These are phyloP conservation scores for Labeo rohita DNA, from an alignment of 2,113 vertebrate species.

Conservation along the genomic window DNA sequence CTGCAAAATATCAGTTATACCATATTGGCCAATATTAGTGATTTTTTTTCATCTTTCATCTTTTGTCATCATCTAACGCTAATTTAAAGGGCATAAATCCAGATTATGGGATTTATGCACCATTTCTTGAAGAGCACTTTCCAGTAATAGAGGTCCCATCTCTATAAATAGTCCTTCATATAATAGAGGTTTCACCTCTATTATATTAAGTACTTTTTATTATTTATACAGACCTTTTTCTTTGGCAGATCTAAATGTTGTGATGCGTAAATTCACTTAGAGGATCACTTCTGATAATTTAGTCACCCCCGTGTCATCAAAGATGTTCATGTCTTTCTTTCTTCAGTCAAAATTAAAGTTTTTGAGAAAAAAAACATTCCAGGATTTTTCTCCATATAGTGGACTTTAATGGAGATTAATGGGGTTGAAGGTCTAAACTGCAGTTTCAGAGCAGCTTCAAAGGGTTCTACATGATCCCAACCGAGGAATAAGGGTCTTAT, in stretches of 20 bases:
- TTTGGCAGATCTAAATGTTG: neutral
- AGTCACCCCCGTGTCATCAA: no score
- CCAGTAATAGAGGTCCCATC: neutral
- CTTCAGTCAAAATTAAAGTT: no score
- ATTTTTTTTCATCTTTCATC: neutral
- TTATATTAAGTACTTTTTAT: conserved; percentile 25
- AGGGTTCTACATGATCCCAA: no score
- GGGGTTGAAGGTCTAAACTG: no score
- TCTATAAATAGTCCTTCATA: conserved; percentile 4
- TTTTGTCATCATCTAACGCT: neutral
- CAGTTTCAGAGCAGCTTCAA: no score
- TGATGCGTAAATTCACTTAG: neutral
- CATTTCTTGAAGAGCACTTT: conserved; percentile 13
- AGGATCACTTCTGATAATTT: no score
- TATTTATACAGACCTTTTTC: neutral
- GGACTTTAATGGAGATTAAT: no score
- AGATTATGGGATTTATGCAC: conserved; percentile 25
- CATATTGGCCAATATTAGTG: neutral
- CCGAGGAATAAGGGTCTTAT: no score
- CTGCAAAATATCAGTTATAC: neutral
- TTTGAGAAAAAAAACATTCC: no score
- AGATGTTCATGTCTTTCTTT: no score
- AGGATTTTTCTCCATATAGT: no score
- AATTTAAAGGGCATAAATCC: neutral
- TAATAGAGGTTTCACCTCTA: conserved; percentile 18